phyloP scores from a whole-genome alignment of 2,888 invertebrate species.

The Entomobrya proxima region DNA sequence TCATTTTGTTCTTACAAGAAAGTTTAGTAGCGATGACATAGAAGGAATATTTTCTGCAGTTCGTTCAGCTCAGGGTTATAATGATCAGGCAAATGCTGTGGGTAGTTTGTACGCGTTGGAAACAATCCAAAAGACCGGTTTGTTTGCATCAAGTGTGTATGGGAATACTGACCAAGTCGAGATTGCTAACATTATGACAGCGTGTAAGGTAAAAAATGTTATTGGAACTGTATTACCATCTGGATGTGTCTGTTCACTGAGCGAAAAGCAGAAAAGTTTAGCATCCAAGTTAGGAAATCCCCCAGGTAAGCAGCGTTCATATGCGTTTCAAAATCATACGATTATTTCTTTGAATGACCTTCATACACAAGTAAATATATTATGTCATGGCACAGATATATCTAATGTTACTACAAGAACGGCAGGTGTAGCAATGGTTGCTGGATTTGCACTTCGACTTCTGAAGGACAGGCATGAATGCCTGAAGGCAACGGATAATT shows the following conservation, averaged over 20 bases:
- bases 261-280: too few relatives aligned
- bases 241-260: too few relatives aligned
- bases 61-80: constrained; percentile 30
- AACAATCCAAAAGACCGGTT: constrained; percentile 44
- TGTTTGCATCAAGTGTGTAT: constrained; percentile 12
- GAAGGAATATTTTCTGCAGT: constrained; percentile 53
- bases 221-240: background rate
- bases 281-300: too few relatives aligned
- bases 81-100: constrained; percentile 45
- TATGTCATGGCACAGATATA: constrained; percentile 20
- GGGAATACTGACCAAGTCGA: background rate
- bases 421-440: constrained; percentile 48
- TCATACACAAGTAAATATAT: background rate
- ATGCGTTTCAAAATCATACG: too few relatives aligned
- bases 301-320: too few relatives aligned
- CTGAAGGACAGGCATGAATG: constrained; percentile 31
- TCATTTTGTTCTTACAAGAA: constrained; percentile 47
- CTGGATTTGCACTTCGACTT: constrained; percentile 32
- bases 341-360: too few relatives aligned
- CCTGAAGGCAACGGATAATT: background rate
- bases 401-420: constrained; percentile 13
- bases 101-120: constrained; percentile 40
- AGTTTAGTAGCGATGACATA: constrained; percentile 51
- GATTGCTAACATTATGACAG: background rate
- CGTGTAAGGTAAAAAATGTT: background rate